Evolutionary conservation across 2,113 vertebrate species (phyloP), one percentile per base, ranked within the genome.

Genomic region (Leptosomus discolor): DNA sequence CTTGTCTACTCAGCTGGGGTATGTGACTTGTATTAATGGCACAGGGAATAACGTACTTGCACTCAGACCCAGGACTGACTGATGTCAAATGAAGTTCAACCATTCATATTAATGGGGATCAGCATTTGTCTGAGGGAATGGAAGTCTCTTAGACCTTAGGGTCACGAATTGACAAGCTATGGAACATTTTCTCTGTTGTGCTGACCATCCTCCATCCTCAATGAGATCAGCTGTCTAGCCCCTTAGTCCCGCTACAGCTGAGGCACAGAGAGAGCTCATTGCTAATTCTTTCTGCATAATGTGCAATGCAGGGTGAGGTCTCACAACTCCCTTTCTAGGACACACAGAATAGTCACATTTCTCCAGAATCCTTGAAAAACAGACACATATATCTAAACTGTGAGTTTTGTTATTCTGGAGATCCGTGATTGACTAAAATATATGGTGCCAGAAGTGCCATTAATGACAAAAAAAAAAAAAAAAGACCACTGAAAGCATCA

Each of bases 41-140:
- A 91, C 0, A 0, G 73, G 65, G 64, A 94, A 92, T 94, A 97
- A 97, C 71, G 53, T 85, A 87, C 89, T 94, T 89, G 85, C 56
- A 53, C 94, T 93, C 69, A 92, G 86, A 39, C 5, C 29, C 75
- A 60, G 88, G 79, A 94, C 71, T 86, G 85, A 88, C 86, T 97
- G 86, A 96, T 96, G 96, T 97, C 92, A 97, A 91, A 75, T 30
- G 89, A 92, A 96, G 97, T 95, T 97, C 95, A 97, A 37, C 91
- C 86, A 94, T 95, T 95, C 91, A 96, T 89, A 94, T 97, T 97
- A 97, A 97, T 95, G 83, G 86, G 24, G 36, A 92, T 78, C 73
- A 85, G 65, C 64, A 75, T 85, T 89, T 94, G 76, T 85, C 83
- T 89, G 69, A 87, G 92, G 81, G 78, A 94, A 92, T 95, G 90